These are phyloP conservation scores for Carettochelys insculpta DNA, from an alignment of 2,113 vertebrate species.

Conservation along the genomic window DNA sequence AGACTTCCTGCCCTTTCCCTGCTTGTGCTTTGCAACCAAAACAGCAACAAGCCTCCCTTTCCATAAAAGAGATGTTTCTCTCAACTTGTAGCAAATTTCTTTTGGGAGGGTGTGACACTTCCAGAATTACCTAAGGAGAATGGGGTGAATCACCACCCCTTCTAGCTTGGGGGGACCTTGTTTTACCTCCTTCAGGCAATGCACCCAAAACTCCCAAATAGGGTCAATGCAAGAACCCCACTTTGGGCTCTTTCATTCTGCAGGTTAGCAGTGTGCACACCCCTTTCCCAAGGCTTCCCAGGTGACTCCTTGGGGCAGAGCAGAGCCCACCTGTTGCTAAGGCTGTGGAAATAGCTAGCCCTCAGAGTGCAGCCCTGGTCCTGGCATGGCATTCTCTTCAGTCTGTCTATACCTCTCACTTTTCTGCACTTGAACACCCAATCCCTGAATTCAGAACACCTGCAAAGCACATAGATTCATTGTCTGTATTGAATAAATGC, in stretches of 20 bases:
- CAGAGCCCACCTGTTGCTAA: background rate
- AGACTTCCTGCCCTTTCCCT: slow-evolving; percentile 12
- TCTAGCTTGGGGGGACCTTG: background rate
- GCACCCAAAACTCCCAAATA: background rate
- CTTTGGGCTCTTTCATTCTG: background rate
- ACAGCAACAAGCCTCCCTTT: slow-evolving; percentile 62
- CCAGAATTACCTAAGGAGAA: background rate
- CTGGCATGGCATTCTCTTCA: background rate
- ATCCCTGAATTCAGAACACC: background rate
- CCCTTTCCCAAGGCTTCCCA: background rate
- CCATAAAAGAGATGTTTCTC: slow-evolving; percentile 63
- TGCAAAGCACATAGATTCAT: background rate
- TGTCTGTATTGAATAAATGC: background rate
- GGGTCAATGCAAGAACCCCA: background rate
- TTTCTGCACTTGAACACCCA: background rate
- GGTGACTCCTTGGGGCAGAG: background rate
- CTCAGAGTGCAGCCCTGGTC: background rate
- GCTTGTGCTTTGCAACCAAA: slow-evolving; percentile 41
- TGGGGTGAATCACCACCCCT: background rate
- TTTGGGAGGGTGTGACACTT: background rate
- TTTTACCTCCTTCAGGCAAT: background rate
- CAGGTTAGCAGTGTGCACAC: background rate
- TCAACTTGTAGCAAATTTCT: slow-evolving; percentile 49
- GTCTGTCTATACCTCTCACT: background rate
- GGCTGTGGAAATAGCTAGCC: background rate